phyloP scores from a whole-genome alignment of 2,888 invertebrate species.

The Melanargia galathea region DNA sequence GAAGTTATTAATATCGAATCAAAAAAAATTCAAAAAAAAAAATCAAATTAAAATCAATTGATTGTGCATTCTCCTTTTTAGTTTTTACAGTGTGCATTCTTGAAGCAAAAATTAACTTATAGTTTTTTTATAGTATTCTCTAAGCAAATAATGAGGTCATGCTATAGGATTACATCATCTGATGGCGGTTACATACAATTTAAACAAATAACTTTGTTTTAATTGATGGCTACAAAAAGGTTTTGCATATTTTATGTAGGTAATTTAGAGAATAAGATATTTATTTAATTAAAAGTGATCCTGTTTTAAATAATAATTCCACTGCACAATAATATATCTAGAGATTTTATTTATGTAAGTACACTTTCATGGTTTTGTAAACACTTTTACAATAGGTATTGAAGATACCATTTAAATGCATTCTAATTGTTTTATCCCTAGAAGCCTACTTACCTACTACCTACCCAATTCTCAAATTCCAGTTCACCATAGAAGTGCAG shows the following conservation, averaged over 20 bases:
- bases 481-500: too few relatives aligned
- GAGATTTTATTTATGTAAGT: not conserved
- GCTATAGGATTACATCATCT: slow-evolving; percentile 27
- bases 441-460: too few relatives aligned
- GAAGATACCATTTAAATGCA: too few relatives aligned
- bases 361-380: not conserved
- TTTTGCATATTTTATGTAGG: slow-evolving; percentile 1
- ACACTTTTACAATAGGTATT: too few relatives aligned
- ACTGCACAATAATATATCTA: not conserved
- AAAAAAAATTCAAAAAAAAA: too few relatives aligned
- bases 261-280: not conserved
- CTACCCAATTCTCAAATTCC: too few relatives aligned
- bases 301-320: too few relatives aligned
- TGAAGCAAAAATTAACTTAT: not conserved
- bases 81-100: too few relatives aligned
- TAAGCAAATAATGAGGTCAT: slow-evolving; percentile 27
- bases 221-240: not conserved
- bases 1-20: too few relatives aligned
- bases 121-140: slow-evolving; percentile 26
- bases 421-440: too few relatives aligned
- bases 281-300: not conserved
- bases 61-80: not conserved
- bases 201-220: slow-evolving; percentile 17
- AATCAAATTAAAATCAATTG: too few relatives aligned
- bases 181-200: slow-evolving; percentile 25